Evolutionary conservation across 2,888 invertebrate genomes (phyloP).

Genomic region (Drosophila seclusa): DNA sequence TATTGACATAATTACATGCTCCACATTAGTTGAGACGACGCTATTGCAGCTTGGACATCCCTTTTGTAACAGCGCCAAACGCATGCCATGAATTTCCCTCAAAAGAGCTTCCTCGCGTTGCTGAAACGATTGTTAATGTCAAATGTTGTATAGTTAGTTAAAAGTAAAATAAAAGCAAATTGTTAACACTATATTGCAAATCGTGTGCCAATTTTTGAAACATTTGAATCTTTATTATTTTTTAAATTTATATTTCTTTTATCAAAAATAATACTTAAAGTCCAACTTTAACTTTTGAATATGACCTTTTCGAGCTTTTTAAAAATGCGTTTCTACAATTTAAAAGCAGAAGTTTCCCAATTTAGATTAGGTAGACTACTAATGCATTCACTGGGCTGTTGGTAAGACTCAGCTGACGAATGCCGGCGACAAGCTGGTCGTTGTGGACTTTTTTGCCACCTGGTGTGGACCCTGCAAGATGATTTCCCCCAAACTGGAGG

Average conservation of each 20-base stretch:
- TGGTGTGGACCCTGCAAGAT: slow-evolving; percentile 98
- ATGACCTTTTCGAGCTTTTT: not conserved
- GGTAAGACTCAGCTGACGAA: slow-evolving; percentile 87
- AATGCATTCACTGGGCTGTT: no score
- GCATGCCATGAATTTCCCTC: slow-evolving; percentile 91
- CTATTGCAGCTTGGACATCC: slow-evolving; percentile 88
- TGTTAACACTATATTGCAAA: not conserved
- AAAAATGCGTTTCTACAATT: no score
- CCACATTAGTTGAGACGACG: slow-evolving; percentile 85
- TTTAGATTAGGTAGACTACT: no score
- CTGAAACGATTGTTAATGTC: slow-evolving; percentile 85
- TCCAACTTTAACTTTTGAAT: not conserved
- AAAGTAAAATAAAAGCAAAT: not conserved
- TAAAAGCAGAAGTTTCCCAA: no score
- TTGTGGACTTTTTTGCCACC: slow-evolving; percentile 95
- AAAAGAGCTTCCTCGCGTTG: slow-evolving; percentile 91
- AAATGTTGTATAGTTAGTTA: not conserved
- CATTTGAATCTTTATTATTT: not conserved
- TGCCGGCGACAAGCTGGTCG: slow-evolving; percentile 92
- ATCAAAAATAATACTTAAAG: not conserved
- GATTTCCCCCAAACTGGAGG: slow-evolving; percentile 93
- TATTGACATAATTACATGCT: slow-evolving; percentile 83
- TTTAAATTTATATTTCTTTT: not conserved
- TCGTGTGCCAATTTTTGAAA: not conserved
- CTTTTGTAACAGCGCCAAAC: slow-evolving; percentile 88